Evolutionary conservation across 2,113 vertebrate species (phyloP).

Genomic region (Ramphastos sulfuratus): DNA sequence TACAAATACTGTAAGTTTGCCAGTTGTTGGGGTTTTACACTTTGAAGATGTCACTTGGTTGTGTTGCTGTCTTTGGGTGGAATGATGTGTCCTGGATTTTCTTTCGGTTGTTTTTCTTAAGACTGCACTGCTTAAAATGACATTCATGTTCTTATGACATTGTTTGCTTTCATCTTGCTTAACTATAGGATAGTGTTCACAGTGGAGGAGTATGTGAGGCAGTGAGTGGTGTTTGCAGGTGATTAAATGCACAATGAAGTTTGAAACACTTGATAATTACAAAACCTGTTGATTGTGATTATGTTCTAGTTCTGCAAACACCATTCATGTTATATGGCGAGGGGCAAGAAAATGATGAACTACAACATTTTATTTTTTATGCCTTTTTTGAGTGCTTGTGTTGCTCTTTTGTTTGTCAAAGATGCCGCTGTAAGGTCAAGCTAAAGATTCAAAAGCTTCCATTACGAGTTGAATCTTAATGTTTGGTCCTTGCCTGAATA

Average conservation of each 20-base stretch:
- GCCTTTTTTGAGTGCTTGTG: background rate
- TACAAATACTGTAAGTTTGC: background rate
- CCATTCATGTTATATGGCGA: background rate
- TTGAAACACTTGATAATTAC: slow-evolving; percentile 27
- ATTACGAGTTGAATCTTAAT: background rate
- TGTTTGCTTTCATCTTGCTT: slow-evolving; percentile 70
- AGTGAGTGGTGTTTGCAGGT: slow-evolving; percentile 43
- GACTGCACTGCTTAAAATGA: background rate
- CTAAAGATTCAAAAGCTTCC: background rate
- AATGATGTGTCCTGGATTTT: background rate
- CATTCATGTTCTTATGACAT: slow-evolving; percentile 31
- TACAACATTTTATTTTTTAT: background rate
- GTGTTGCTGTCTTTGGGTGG: slow-evolving; percentile 3
- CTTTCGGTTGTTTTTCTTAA: background rate
- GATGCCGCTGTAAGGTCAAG: background rate
- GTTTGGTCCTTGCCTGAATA: background rate
- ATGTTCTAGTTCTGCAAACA: background rate
- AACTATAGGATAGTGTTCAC: slow-evolving; percentile 53
- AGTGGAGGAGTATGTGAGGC: slow-evolving; percentile 12
- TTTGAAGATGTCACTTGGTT: background rate
- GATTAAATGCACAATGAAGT: slow-evolving; percentile 32
- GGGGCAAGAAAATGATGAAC: background rate
- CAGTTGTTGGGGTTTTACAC: background rate
- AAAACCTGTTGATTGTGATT: background rate
- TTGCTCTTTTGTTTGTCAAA: background rate